Percentiles rank a stretch among this genome's conserved stretches.
Conservation (phyloP, 2,797 vertebrate species). For the Oryzias dopingdopingensis region DNA sequence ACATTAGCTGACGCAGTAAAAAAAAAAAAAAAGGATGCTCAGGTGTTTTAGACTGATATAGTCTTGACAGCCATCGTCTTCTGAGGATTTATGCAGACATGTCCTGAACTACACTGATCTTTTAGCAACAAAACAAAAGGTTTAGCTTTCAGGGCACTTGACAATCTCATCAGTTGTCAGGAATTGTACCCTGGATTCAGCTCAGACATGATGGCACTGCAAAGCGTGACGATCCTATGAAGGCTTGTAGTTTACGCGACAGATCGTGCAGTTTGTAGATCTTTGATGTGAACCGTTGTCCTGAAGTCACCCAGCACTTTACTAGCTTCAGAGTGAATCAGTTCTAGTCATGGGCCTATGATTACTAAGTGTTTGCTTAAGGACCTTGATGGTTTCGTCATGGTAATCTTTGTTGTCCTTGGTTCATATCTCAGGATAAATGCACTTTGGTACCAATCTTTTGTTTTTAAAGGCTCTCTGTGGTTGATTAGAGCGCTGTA, state of each 20-base stretch:
- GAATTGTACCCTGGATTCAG: conserved; percentile 11
- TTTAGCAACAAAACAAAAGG: conserved; percentile 1
- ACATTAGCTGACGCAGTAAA: not conserved
- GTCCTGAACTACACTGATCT: conserved; percentile 9
- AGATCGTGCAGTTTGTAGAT: conserved; percentile 1
- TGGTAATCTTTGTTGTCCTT: conserved; percentile 55
- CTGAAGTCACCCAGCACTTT: conserved; percentile 28
- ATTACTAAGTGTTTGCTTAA: conserved; percentile 44
- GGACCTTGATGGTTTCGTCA: conserved; percentile 40
- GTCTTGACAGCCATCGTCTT: conserved; percentile 11
- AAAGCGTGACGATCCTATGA: conserved; percentile 29
- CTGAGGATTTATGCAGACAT: no score
- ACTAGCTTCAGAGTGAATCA: conserved; percentile 25
- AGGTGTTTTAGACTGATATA: conserved; percentile 18
- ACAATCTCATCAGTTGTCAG: conserved; percentile 1
- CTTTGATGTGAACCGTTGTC: conserved; percentile 25
- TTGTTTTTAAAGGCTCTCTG: conserved; percentile 49
- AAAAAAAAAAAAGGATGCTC: not conserved
- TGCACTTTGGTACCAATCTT: conserved; percentile 62
- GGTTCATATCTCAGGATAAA: conserved; percentile 71
- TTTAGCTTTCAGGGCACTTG: not conserved
- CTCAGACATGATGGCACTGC: conserved; percentile 14
- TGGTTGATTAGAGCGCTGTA: conserved; percentile 37
- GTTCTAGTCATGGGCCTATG: conserved; percentile 11
- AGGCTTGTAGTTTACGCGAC: conserved; percentile 45